A percentile compares a stretch with the other conserved stretches of the same genome.
These are phyloP conservation scores for Lasioglossum zephyrum DNA, from an alignment of 2,888 invertebrate species.

Conservation along the genomic window DNA sequence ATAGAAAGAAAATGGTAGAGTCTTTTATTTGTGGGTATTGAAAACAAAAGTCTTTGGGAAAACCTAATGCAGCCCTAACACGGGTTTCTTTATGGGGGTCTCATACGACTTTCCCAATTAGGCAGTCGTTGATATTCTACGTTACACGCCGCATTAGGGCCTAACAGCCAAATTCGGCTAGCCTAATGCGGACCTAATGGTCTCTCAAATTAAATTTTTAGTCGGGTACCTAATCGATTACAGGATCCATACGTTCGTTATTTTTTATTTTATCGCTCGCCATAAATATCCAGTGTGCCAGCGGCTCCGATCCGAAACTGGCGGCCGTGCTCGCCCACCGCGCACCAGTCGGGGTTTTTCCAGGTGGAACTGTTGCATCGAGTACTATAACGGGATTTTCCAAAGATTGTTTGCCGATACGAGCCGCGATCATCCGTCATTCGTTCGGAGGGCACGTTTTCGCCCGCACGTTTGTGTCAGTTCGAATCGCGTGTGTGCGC, in stretches of 20 bases:
- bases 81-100: no score
- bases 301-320: not conserved
- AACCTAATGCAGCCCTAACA: no score
- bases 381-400: slow-evolving; percentile 30
- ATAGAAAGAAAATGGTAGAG: no score
- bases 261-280: not conserved
- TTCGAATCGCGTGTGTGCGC: slow-evolving; percentile 33
- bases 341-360: not conserved
- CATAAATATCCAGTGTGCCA: not conserved
- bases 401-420: slow-evolving; percentile 49
- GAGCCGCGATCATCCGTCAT: slow-evolving; percentile 51
- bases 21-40: no score
- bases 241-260: not conserved
- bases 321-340: no score
- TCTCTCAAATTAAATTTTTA: no score
- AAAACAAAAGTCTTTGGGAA: no score
- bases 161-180: no score
- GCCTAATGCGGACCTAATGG: no score
- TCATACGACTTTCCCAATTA: no score
- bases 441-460: slow-evolving; percentile 18
- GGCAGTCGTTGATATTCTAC: no score
- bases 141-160: no score
- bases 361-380: slow-evolving; percentile 37
- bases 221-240: not conserved
- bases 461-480: not conserved